Evolutionary conservation across 1,140 invertebrate species (phyloP).

Genomic region (Tyrophagus putrescentiae): DNA sequence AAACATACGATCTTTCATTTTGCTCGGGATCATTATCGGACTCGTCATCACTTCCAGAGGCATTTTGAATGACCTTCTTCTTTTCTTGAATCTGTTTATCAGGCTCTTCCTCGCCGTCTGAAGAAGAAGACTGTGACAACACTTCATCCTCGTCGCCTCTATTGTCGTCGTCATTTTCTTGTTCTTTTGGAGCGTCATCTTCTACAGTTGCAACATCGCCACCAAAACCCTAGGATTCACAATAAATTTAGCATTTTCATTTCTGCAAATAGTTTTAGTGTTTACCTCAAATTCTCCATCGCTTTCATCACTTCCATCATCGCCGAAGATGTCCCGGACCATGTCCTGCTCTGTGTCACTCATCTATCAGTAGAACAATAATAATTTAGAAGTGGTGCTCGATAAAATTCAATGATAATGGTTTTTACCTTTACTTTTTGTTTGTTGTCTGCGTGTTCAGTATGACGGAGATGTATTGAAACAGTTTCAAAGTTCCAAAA

Average conservation of each 20-base stretch:
- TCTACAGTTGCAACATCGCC: conserved; percentile 5
- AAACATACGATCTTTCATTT: conserved; percentile 20
- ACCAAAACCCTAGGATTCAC: conserved; percentile 18
- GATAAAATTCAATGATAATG: too few species aligned
- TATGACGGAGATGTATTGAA: too few species aligned
- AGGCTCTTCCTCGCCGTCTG: conserved; percentile 25
- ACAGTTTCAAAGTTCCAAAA: too few species aligned
- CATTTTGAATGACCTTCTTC: conserved; percentile 22
- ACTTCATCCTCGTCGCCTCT: conserved; percentile 25
- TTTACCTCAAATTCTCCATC: conserved; percentile 38
- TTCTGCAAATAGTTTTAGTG: conserved; percentile 17
- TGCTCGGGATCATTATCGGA: conserved; percentile 31
- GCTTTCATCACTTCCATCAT: conserved; percentile 39
- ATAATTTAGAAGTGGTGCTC: too few species aligned
- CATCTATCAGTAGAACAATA: neutral
- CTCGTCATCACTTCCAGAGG: conserved; percentile 9
- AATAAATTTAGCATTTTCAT: conserved; percentile 12
- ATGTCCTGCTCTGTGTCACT: conserved; percentile 16
- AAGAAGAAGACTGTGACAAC: neutral
- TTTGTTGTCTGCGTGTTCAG: too few species aligned
- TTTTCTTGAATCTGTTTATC: conserved; percentile 22
- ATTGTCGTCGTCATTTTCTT: conserved; percentile 18
- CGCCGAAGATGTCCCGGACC: conserved; percentile 36
- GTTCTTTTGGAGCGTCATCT: neutral
- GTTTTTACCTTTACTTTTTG: too few species aligned